phyloP scores from a whole-genome alignment of 2,797 vertebrate genomes.

The Salmo trutta region DNA sequence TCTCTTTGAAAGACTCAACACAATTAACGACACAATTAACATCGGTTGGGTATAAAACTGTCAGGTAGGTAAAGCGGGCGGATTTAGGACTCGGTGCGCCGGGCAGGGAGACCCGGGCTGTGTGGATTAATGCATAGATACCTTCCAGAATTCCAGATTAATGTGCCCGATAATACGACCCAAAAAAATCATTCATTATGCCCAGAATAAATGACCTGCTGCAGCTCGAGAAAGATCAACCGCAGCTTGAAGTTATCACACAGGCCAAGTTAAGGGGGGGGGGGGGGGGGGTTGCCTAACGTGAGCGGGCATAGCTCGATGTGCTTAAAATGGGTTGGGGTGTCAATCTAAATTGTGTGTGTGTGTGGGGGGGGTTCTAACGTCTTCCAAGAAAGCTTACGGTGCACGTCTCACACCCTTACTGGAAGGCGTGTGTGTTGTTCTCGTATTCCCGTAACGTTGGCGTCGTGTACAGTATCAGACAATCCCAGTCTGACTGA shows the following conservation, averaged over 20 bases:
- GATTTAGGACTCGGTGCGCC: conserved; percentile 7
- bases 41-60: conserved; percentile 35
- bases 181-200: conserved; percentile 71
- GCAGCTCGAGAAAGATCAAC: neutral
- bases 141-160: conserved; percentile 64
- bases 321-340: neutral
- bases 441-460: conserved; percentile 59
- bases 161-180: conserved; percentile 67
- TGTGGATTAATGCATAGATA: conserved; percentile 49
- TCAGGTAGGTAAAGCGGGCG: conserved; percentile 17
- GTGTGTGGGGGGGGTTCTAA: conserved; percentile 28
- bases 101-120: neutral
- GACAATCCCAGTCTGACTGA: conserved; percentile 43
- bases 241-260: neutral
- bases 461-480: conserved; percentile 51
- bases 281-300: neutral
- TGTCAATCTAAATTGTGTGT: conserved; percentile 19
- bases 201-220: conserved; percentile 62
- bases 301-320: neutral
- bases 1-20: conserved; percentile 21
- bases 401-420: conserved; percentile 37
- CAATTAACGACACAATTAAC: conserved; percentile 46
- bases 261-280: neutral
- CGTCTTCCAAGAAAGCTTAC: conserved; percentile 52
- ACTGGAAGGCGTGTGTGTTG: neutral